Evolutionary conservation across 2,113 vertebrate species (phyloP).

Genomic region (Chloroceryle aenea): DNA sequence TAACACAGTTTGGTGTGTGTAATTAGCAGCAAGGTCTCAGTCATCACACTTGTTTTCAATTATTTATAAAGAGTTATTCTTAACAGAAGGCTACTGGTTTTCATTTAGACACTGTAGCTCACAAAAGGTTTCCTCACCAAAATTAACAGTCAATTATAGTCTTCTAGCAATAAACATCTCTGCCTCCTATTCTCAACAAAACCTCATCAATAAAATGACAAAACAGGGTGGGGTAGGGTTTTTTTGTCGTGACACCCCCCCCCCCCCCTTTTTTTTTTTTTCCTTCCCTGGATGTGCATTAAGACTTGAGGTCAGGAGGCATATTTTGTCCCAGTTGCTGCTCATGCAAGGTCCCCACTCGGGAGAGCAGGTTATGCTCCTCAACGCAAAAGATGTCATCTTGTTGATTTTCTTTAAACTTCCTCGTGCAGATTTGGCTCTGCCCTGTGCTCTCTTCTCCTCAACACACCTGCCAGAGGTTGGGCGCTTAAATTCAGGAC

Average conservation of each 20-base stretch:
- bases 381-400: rapidly evolving
- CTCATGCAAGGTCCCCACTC: rapidly evolving
- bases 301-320: background rate
- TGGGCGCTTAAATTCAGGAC: background rate
- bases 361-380: rapidly evolving
- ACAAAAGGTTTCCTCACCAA: conserved; percentile 30
- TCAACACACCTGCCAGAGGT: background rate
- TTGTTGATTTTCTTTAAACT: background rate
- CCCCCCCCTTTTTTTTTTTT: background rate
- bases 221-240: background rate
- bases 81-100: conserved; percentile 53
- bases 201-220: conserved; percentile 4
- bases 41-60: conserved; percentile 60
- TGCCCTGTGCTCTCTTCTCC: background rate
- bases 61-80: conserved; percentile 72
- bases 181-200: background rate
- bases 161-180: conserved; percentile 24
- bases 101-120: conserved; percentile 50
- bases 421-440: background rate
- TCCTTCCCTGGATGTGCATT: background rate
- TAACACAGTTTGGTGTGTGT: conserved; percentile 75
- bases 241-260: background rate
- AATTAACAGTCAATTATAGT: conserved; percentile 44
- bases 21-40: conserved; percentile 80
- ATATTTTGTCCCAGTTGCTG: background rate